Base-by-base conservation (phyloP, 2,797 vertebrate genomes). In the Novumbra hubbsi region DNA sequence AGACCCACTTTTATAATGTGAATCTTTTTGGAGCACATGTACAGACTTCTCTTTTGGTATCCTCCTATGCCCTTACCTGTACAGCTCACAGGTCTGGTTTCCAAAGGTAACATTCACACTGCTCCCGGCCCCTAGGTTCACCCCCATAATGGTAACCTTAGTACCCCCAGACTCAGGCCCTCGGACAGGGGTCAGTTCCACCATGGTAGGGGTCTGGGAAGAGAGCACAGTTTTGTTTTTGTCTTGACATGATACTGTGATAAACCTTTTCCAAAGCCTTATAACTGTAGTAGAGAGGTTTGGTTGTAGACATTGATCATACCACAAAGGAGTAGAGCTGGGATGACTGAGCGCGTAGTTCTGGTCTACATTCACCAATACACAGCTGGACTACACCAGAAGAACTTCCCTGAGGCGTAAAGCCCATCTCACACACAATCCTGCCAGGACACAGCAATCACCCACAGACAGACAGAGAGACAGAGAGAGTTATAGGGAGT, bases 351-450 rank as follows among this genome's bases (percentile, higher is more conserved):
- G 97, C 92, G 2, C 91, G 95, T 74, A 98, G 96, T 82, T 98
- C 96, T 0, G 97, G 95, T 78, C 94, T 94, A 88, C 97, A 98
- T 87, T 98, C 96, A 16, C 95, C 95, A 2, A 98, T 95, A 76
- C 97, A 99, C 80, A 99, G 92, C 80, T 93, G 95, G 11, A 96
- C 95, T 0, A 96, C 95, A 72, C 97, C 97, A 0, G 96, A 92
- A 28, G 86, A 84, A 75, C 91, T 95, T 71, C 92, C 92, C 78
- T 81, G 87, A 0, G 93, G 89, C 0, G 96, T 94, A 0, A 89
- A 93, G 16, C 94, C 91, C 96, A 99, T 98, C 88, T 98, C 96
- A 78, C 97, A 99, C 76, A 99, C 96, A 69, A 99, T 95, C 93
- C 97, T 99, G 91, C 66, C 85, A 81, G 1, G 67, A 28, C 21